Conservation (phyloP, 35 echinoderm and acorn worm species). For the Apostichopus japonicus region DNA sequence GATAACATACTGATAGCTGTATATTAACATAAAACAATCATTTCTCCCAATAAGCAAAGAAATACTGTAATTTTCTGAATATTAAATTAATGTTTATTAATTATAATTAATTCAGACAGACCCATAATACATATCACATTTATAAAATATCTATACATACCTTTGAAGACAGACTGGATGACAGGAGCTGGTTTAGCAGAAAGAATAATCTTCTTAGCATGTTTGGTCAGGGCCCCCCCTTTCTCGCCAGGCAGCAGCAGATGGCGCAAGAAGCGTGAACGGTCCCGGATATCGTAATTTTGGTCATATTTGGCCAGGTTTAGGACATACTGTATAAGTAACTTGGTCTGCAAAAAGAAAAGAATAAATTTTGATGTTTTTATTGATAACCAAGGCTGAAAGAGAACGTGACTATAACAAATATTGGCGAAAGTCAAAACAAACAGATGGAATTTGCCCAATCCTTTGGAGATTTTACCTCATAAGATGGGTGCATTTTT, state of each 20-base stretch:
- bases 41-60: too few relatives aligned
- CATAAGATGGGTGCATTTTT: too few relatives aligned
- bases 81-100: too few relatives aligned
- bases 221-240: conserved; percentile 88
- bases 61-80: too few relatives aligned
- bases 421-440: too few relatives aligned
- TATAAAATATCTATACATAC: conserved; percentile 25
- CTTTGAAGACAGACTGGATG: conserved; percentile 98
- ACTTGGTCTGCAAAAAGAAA: conserved; percentile 75
- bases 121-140: neutral
- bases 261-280: conserved; percentile 89
- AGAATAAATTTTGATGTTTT: neutral
- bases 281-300: conserved; percentile 98
- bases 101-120: too few relatives aligned
- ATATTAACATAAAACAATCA: too few relatives aligned
- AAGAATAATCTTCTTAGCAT: conserved; percentile 99
- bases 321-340: conserved; percentile 94
- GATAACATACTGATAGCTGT: too few relatives aligned
- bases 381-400: neutral
- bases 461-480: too few relatives aligned
- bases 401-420: too few relatives aligned
- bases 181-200: conserved; percentile 95
- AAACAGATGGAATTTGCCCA: too few relatives aligned
- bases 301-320: conserved; percentile 99
- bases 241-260: conserved; percentile 91